Conservation (phyloP, 2,888 invertebrate genomes). For the Trachelus stipa region DNA sequence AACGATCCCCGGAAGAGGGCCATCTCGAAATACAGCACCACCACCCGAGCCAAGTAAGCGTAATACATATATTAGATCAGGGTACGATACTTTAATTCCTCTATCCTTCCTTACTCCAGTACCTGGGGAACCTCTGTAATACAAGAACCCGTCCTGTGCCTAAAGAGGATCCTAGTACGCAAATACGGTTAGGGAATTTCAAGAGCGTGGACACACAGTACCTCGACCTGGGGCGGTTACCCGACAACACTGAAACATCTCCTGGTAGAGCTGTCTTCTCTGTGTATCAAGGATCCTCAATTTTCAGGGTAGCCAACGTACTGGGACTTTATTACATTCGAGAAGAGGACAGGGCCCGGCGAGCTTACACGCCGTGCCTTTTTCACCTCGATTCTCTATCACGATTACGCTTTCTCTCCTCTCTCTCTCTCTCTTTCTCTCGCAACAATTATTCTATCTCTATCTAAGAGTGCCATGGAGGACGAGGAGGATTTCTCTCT, state of each 20-base stretch:
- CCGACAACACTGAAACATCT: background rate
- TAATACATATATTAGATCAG: conserved; percentile 24
- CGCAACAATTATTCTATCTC: conserved; percentile 1
- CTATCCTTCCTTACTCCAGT: background rate
- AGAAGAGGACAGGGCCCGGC: background rate
- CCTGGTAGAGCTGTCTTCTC: background rate
- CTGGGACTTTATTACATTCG: background rate
- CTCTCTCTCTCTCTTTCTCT: conserved; percentile 2
- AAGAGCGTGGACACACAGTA: background rate
- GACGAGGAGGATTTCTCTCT: conserved; percentile 13
- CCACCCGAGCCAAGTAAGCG: conserved; percentile 57
- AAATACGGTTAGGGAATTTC: background rate
- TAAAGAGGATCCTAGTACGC: background rate
- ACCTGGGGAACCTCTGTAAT: background rate
- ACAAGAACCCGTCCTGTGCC: background rate
- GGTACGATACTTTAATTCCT: background rate
- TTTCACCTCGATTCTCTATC: background rate
- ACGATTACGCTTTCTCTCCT: conserved; percentile 2
- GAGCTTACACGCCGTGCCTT: background rate
- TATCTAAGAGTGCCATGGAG: background rate
- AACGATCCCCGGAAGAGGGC: conserved; percentile 54
- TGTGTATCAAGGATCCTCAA: background rate
- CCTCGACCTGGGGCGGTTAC: background rate
- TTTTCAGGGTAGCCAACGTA: background rate
- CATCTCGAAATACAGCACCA: conserved; percentile 55